Percentiles rank a stretch among this genome's conserved stretches.
These are phyloP conservation scores for Hydrocynus forskahlii DNA, from an alignment of 2,797 vertebrate genomes.

Conservation along the genomic window DNA sequence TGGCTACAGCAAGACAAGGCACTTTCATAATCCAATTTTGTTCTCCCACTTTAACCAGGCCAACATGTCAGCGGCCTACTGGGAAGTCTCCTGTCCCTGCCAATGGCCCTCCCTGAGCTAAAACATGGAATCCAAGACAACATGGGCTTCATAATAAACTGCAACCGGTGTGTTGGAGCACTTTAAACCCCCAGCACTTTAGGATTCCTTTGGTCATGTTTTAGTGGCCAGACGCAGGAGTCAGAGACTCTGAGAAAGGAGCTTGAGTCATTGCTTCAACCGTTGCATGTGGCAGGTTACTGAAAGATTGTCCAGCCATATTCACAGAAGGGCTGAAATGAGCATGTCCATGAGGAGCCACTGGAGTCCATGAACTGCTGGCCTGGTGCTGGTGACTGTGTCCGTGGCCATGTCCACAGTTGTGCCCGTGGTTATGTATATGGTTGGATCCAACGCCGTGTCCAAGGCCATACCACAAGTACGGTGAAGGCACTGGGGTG, in stretches of 20 bases:
- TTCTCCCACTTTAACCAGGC: too few species aligned
- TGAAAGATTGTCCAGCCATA: slow-evolving; percentile 8
- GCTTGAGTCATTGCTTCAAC: neutral
- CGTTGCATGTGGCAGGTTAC: slow-evolving; percentile 19
- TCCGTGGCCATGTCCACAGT: slow-evolving; percentile 22
- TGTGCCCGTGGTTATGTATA: slow-evolving; percentile 3
- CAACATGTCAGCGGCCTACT: too few species aligned
- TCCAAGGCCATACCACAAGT: slow-evolving; percentile 5
- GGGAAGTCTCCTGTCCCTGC: too few species aligned
- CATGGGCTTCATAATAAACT: too few species aligned
- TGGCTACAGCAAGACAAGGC: too few species aligned
- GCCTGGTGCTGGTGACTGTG: slow-evolving; percentile 29
- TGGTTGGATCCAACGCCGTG: slow-evolving; percentile 11
- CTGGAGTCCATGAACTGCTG: slow-evolving; percentile 28
- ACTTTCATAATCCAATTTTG: too few species aligned
- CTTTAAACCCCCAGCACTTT: too few species aligned
- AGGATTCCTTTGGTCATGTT: neutral
- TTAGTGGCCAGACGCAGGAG: neutral
- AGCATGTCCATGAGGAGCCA: slow-evolving; percentile 28
- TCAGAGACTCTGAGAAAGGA: neutral
- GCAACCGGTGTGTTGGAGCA: too few species aligned
- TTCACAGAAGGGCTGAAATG: slow-evolving; percentile 29
- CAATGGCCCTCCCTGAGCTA: too few species aligned
- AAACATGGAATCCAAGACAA: too few species aligned
- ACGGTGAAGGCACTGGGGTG: slow-evolving; percentile 18